A percentile compares a stretch with the other conserved stretches of the same genome.
These are phyloP conservation scores for Sandelia bainsii DNA, from an alignment of 2,797 vertebrate species.

Conservation along the genomic window DNA sequence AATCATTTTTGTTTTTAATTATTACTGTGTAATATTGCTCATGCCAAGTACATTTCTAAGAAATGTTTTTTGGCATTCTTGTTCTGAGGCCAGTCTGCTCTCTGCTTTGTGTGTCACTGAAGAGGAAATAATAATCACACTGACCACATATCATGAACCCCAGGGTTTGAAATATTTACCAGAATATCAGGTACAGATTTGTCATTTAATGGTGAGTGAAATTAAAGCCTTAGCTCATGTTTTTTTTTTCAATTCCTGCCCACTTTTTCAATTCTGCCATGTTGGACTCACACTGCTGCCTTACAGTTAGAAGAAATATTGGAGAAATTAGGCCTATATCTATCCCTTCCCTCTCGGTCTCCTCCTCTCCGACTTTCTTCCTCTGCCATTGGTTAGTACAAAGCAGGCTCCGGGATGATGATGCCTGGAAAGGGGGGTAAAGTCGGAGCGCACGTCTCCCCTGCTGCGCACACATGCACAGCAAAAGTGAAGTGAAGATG, in stretches of 20 bases:
- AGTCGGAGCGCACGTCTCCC: conserved; percentile 66
- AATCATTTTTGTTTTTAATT: background rate
- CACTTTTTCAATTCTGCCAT: no score
- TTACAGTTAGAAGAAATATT: conserved; percentile 3
- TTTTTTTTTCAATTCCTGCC: no score
- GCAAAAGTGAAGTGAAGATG: conserved; percentile 76
- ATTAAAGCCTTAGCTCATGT: background rate
- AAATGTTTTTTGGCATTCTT: background rate
- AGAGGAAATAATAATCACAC: background rate
- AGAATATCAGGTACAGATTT: background rate
- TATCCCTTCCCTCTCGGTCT: conserved; percentile 20
- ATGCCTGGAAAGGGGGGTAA: conserved; percentile 57
- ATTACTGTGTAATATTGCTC: background rate
- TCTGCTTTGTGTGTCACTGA: background rate
- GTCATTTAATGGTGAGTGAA: background rate
- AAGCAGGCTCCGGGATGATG: conserved; percentile 57
- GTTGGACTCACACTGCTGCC: background rate
- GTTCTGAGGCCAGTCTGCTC: background rate
- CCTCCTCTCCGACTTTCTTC: conserved; percentile 55
- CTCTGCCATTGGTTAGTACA: conserved; percentile 70
- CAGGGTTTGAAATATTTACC: background rate
- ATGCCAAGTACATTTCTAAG: background rate
- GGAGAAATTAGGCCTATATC: conserved; percentile 21
- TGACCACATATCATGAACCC: background rate
- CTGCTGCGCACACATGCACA: conserved; percentile 59